Evolutionary conservation across 2,113 vertebrate species (phyloP).

Genomic region (Nettapus auritus): DNA sequence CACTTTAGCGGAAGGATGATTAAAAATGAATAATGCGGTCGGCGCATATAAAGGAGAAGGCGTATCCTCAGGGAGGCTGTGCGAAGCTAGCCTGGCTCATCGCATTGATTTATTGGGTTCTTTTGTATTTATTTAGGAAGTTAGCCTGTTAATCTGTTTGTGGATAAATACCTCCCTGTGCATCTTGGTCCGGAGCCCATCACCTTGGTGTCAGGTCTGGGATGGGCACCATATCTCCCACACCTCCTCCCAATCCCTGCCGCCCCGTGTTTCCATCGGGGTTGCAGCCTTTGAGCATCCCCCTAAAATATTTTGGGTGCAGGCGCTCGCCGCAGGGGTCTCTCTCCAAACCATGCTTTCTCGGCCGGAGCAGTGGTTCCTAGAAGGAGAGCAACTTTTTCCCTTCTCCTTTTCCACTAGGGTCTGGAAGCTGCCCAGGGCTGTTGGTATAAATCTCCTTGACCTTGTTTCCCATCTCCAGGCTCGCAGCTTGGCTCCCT

Average conservation of each 20-base stretch:
- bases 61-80: background rate
- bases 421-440: slow-evolving; percentile 25
- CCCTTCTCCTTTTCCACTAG: slow-evolving; percentile 42
- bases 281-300: background rate
- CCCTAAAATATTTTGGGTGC: background rate
- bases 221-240: background rate
- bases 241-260: background rate
- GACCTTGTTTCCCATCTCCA: slow-evolving; percentile 46
- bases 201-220: background rate
- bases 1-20: background rate
- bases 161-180: accelerated
- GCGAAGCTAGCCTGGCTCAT: background rate
- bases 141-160: background rate
- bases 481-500: too few relatives aligned
- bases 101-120: background rate
- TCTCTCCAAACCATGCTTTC: background rate
- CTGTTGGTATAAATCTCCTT: slow-evolving; percentile 36
- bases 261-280: background rate
- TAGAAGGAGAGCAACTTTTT: slow-evolving; percentile 62
- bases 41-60: background rate
- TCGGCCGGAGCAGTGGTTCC: background rate
- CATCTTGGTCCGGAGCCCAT: background rate
- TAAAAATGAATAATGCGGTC: background rate
- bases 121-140: background rate
- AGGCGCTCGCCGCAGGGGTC: background rate